Percentiles rank a stretch among this genome's conserved stretches.
Conservation (phyloP, 2,797 vertebrate species). For the Sebastes steindachneri region DNA sequence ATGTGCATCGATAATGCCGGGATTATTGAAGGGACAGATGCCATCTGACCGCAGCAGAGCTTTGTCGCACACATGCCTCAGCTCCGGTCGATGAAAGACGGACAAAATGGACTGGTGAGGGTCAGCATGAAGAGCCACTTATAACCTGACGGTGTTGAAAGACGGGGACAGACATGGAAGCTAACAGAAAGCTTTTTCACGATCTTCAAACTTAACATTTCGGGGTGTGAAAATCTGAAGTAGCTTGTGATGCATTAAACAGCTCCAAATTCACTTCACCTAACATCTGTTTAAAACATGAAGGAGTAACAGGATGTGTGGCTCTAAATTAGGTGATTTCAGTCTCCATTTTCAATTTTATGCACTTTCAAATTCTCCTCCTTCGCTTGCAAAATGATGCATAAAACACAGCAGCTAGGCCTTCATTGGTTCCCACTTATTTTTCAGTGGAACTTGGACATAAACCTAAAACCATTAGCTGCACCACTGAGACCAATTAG, state of each 20-base stretch:
- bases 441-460: conserved; percentile 49
- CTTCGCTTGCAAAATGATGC: conserved; percentile 39
- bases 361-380: conserved; percentile 17
- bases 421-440: conserved; percentile 41
- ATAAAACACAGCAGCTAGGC: conserved; percentile 40
- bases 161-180: conserved; percentile 22
- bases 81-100: conserved; percentile 47
- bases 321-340: conserved; percentile 60
- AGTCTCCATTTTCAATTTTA: conserved; percentile 39
- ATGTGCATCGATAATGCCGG: conserved; percentile 67
- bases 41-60: conserved; percentile 62
- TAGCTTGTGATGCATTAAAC: conserved; percentile 33
- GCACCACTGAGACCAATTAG: conserved; percentile 73
- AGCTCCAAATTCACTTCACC: conserved; percentile 19
- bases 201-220: conserved; percentile 35
- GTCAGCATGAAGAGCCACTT: conserved; percentile 30
- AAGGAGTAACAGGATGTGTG: conserved; percentile 35
- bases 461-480: conserved; percentile 75
- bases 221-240: conserved; percentile 28
- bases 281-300: conserved; percentile 61
- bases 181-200: conserved; percentile 18
- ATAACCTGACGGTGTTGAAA: conserved; percentile 48
- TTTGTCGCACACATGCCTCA: conserved; percentile 60
- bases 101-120: conserved; percentile 40
- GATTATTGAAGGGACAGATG: conserved; percentile 72